These are phyloP conservation scores for Jordanella pulchra DNA, from an alignment of 2,797 vertebrate species.

Conservation along the genomic window DNA sequence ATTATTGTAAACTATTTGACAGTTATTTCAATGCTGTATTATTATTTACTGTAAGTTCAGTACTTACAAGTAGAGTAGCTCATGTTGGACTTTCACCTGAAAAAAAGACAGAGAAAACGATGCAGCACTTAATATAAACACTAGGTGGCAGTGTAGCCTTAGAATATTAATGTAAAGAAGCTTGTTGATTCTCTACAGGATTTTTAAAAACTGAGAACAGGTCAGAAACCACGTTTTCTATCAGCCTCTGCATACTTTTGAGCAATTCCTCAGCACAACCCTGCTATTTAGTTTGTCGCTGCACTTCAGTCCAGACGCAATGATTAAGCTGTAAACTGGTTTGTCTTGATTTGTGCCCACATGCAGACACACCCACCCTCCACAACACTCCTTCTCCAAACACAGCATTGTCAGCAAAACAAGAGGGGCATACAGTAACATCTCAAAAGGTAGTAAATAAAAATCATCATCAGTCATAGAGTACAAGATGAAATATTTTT, in stretches of 20 bases:
- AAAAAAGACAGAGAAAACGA: constrained; percentile 23
- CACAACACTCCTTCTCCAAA: constrained; percentile 73
- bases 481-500: not conserved
- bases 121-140: constrained; percentile 27
- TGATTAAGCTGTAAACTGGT: constrained; percentile 69
- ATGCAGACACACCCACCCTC: constrained; percentile 52
- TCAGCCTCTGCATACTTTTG: not conserved
- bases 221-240: not conserved
- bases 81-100: constrained; percentile 57
- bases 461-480: not conserved
- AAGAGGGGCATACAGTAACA: constrained; percentile 35
- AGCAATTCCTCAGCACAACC: not conserved
- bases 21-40: not conserved
- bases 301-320: constrained; percentile 6
- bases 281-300: constrained; percentile 2
- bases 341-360: constrained; percentile 67
- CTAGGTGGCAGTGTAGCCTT: constrained; percentile 43
- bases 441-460: constrained; percentile 17
- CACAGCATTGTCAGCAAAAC: constrained; percentile 64
- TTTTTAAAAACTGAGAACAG: not conserved
- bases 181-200: not conserved
- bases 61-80: constrained; percentile 56
- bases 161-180: not conserved
- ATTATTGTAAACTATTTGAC: not conserved
- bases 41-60: not conserved